These are phyloP conservation scores for Calidris pygmaea DNA, from an alignment of 2,113 vertebrate genomes.

Conservation along the genomic window DNA sequence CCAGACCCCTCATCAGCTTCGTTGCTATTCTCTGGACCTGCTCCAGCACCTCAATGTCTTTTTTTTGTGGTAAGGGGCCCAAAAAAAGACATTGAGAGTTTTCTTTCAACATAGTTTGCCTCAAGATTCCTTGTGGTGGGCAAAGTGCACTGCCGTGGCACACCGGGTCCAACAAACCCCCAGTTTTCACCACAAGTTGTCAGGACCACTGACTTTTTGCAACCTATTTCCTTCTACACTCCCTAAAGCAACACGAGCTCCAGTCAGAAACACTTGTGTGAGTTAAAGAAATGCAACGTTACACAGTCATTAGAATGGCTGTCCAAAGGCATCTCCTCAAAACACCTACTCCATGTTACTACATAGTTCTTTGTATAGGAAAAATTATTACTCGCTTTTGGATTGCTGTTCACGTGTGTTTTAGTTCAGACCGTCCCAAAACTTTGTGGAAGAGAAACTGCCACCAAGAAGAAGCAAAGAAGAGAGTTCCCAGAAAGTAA, in stretches of 20 bases:
- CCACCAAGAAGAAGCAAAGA: background rate
- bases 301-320: background rate
- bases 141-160: background rate
- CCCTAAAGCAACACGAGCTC: background rate
- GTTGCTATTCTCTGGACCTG: too few species aligned
- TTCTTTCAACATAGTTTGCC: background rate
- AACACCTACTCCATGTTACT: background rate
- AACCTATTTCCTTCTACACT: background rate
- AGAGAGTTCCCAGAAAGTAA: background rate
- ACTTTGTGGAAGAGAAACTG: background rate
- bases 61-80: too few species aligned
- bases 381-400: background rate
- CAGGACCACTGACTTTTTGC: background rate
- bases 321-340: too few species aligned
- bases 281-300: background rate
- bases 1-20: too few species aligned
- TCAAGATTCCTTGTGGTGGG: background rate
- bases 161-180: background rate
- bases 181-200: background rate
- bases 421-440: background rate
- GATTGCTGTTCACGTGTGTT: background rate
- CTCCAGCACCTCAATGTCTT: too few species aligned
- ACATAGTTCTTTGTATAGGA: background rate
- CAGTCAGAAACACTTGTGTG: rapidly evolving
- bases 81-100: background rate